phyloP scores from a whole-genome alignment of 1,140 invertebrate species.

The Drosophila obscura region DNA sequence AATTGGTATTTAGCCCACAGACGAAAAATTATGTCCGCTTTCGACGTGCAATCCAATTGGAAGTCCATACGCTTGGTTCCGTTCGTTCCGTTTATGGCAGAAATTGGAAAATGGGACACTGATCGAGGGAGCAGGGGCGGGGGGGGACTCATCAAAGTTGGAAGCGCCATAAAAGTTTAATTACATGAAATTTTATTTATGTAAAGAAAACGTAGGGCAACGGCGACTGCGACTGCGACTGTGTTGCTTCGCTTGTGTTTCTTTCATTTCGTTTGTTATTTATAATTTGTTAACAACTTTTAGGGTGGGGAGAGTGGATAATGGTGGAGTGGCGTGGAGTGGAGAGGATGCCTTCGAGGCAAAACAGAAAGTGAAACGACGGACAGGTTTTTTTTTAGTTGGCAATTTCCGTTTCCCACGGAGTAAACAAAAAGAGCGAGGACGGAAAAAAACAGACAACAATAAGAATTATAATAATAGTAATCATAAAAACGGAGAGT shows the following conservation, averaged over 20 bases:
- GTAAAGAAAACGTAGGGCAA: conserved; percentile 12
- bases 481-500: conserved; percentile 46
- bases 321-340: background rate
- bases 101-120: conserved; percentile 17
- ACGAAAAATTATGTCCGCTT: conserved; percentile 19
- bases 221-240: background rate
- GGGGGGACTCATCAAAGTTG: conserved; percentile 1
- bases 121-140: background rate
- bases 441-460: too few species aligned
- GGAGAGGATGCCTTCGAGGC: conserved; percentile 2
- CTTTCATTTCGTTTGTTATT: conserved; percentile 8
- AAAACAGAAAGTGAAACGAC: conserved; percentile 52
- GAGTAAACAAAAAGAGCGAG: conserved; percentile 52
- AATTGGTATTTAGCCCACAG: conserved; percentile 33
- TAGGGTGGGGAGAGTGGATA: conserved; percentile 11
- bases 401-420: conserved; percentile 72
- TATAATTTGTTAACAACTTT: conserved; percentile 30
- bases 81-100: conserved; percentile 12
- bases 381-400: conserved; percentile 35
- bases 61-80: background rate
- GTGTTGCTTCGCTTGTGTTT: background rate
- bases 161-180: conserved; percentile 52
- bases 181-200: conserved; percentile 45
- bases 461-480: conserved; percentile 33
- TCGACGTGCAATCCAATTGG: conserved; percentile 40